phyloP scores from a whole-genome alignment of 2,113 vertebrate genomes.

The Microtus oregoni region DNA sequence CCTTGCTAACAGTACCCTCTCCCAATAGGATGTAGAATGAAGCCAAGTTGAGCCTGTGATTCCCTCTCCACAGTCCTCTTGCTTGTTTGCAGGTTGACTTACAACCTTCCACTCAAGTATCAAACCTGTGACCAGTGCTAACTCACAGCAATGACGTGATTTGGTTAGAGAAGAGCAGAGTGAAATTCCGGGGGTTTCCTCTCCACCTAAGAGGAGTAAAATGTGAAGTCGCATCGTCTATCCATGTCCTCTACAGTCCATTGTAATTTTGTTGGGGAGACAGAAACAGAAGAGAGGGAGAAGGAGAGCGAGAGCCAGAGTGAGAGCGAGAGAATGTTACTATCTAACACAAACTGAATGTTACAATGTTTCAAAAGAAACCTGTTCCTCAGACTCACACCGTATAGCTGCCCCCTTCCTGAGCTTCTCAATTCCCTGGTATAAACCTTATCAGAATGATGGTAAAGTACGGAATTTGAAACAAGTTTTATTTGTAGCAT shows the following conservation, averaged over 20 bases:
- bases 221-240: constrained; percentile 65
- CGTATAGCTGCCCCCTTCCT: not conserved
- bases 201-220: constrained; percentile 16
- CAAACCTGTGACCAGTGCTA: not conserved
- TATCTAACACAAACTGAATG: no score
- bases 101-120: not conserved
- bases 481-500: not conserved
- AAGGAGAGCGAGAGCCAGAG: no score
- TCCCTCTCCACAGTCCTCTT: not conserved
- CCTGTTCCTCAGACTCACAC: not conserved
- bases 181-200: constrained; percentile 62
- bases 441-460: not conserved
- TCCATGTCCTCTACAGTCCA: constrained; percentile 49
- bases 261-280: not conserved
- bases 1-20: not conserved
- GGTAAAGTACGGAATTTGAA: not conserved
- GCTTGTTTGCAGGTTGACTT: not conserved
- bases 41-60: not conserved
- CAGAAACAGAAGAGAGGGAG: no score
- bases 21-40: not conserved
- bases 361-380: not conserved
- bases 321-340: no score
- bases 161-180: constrained; percentile 41
- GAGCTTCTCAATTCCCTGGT: not conserved
- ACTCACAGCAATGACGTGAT: constrained; percentile 40